Percentiles rank a stretch among this genome's conserved stretches.
Evolutionary conservation across 2,888 invertebrate genomes (phyloP).

Genomic region (Ophioninae sp.): DNA sequence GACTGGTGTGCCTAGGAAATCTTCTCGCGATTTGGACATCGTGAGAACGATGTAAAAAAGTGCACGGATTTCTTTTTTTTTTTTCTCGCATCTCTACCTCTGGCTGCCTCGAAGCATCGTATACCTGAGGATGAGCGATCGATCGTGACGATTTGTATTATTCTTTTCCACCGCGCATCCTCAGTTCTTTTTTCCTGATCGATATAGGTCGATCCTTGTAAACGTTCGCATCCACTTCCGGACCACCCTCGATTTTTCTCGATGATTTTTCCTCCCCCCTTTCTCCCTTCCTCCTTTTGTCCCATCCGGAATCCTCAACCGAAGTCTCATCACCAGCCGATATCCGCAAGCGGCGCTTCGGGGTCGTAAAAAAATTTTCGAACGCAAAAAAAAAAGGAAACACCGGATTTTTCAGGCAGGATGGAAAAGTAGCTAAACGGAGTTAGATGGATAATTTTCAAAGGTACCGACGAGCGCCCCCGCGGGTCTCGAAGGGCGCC

Average conservation of each 20-base stretch:
- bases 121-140: conserved; percentile 14
- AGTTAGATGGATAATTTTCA: conserved; percentile 60
- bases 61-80: background rate
- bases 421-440: conserved; percentile 48
- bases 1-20: background rate
- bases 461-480: conserved; percentile 44
- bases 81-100: background rate
- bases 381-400: conserved; percentile 41
- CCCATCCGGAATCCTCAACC: background rate
- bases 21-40: conserved; percentile 49
- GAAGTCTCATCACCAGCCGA: background rate
- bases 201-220: conserved; percentile 33
- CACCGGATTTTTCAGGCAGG: conserved; percentile 16
- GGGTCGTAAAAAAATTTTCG: conserved; percentile 1
- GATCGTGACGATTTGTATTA: conserved; percentile 39
- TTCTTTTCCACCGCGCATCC: conserved; percentile 34
- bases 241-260: conserved; percentile 54
- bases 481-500: background rate
- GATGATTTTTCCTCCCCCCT: conserved; percentile 24
- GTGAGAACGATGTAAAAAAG: conserved; percentile 45
- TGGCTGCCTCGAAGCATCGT: conserved; percentile 6
- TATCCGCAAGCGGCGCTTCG: background rate
- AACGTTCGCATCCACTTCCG: conserved; percentile 50
- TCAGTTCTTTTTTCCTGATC: conserved; percentile 16
- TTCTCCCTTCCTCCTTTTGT: too few species aligned